Evolutionary conservation across 1,140 invertebrate species (phyloP).

Genomic region (Orchestia grillus): DNA sequence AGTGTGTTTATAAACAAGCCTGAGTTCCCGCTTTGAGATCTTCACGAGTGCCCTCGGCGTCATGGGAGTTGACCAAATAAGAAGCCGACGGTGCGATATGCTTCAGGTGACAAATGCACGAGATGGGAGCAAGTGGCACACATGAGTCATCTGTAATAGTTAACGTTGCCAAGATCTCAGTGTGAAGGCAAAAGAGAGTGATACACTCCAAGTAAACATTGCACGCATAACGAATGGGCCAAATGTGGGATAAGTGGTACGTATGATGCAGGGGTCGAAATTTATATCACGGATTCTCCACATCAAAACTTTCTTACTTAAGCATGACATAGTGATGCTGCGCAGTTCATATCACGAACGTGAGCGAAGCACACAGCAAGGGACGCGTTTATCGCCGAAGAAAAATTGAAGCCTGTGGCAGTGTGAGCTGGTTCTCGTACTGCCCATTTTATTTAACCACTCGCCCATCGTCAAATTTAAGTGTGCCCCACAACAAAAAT

Average conservation of each 20-base stretch:
- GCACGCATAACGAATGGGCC: background rate
- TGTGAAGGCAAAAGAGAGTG: background rate
- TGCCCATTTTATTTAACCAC: no score
- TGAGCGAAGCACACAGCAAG: background rate
- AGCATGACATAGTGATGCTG: background rate
- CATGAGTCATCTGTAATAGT: background rate
- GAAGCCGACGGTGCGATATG: background rate
- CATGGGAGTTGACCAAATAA: background rate
- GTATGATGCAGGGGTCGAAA: background rate
- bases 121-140: background rate
- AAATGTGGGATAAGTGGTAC: background rate
- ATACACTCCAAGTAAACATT: background rate
- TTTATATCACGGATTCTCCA: background rate
- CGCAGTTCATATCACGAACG: background rate
- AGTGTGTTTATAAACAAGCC: slow-evolving; percentile 41
- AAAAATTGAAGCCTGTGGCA: background rate
- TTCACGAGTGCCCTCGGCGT: background rate
- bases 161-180: background rate
- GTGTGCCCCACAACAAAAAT: background rate
- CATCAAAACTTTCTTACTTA: background rate
- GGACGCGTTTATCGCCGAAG: background rate
- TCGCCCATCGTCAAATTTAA: background rate
- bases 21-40: slow-evolving; percentile 25
- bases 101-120: slow-evolving; percentile 16
- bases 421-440: background rate